Base-by-base conservation (phyloP, 2,797 vertebrate genomes). In the Rhabdophis nuchalis region DNA sequence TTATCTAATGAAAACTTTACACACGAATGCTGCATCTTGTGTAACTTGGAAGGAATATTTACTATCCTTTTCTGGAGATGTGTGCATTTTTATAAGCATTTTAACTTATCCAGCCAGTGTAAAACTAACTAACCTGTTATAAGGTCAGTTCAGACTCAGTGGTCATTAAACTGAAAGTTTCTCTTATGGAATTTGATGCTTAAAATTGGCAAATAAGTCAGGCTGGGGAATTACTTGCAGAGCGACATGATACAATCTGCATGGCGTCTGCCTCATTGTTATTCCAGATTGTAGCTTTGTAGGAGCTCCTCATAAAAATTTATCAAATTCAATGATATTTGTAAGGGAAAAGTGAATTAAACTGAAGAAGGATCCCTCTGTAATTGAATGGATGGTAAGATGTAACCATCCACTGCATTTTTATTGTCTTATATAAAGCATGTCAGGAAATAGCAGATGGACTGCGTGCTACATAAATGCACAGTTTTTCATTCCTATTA, bases 171-270 rank as follows among this genome's bases (percentile, higher is more conserved):
- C 20, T 23, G 32, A 5, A 11, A 86, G 32, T 85, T 92, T 89
- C 46, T 92, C 86, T 54, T 4, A 16, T 58, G 53, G 46, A 23
- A 53, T 77, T 86, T 88, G 87, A 90, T 91, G 52, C 88, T 93
- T 92, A 87, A 89, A 94, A 82, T 54, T 89, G 46, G 32, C 56
- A 89, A 1, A 29, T 53, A 94, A 90, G 16, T 90, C 53, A 93
- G 52, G 58, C 72, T 60, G 87, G 86, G 1, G 53, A 92, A 92
- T 25, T 88, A 16, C 8, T 32, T 25, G 41, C 46, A 90, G 57
- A 90, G 1, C 54, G 90, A 16, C 91, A 1, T 12, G 90, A 1
- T 4, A 85, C 12, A 4, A 3, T 18, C 13, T 92, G 20, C 36
- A 85, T 8, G 89, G 2, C 10, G 46, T 5, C 3, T 91, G 82